Conservation (phyloP, 1,140 invertebrate genomes). For the Orius insidiosus region DNA sequence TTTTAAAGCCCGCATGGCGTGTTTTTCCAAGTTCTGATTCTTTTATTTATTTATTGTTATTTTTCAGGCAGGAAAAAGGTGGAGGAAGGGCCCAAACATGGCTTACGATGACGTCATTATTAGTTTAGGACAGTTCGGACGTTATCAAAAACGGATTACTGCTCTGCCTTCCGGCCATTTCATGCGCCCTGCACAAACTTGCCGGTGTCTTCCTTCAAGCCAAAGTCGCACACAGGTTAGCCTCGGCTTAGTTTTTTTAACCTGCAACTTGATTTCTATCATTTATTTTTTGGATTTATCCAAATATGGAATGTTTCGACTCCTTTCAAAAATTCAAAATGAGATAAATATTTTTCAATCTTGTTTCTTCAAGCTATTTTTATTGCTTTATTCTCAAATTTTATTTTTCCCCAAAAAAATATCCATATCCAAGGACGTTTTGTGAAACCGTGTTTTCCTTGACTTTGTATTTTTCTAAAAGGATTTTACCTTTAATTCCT, state of each 20-base stretch:
- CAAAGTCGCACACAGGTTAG: conserved; percentile 37
- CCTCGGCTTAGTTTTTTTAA: not conserved
- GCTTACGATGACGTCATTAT: conserved; percentile 53
- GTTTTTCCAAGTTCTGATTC: too few relatives aligned
- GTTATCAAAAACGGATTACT: conserved; percentile 56
- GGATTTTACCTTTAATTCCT: not conserved
- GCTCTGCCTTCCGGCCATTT: conserved; percentile 50
- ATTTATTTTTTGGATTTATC: too few relatives aligned
- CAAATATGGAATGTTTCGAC: too few relatives aligned
- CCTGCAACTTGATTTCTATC: too few relatives aligned
- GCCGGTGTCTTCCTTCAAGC: conserved; percentile 53
- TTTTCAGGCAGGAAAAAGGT: too few relatives aligned
- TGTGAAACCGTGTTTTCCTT: not conserved
- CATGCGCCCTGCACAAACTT: conserved; percentile 58
- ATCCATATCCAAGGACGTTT: not conserved
- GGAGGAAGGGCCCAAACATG: conserved; percentile 28
- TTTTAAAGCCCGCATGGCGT: too few relatives aligned
- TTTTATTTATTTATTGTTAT: too few relatives aligned
- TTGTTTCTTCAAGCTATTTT: too few relatives aligned
- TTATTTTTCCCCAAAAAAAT: not conserved
- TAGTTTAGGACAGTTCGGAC: conserved; percentile 52
- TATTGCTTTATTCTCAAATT: not conserved
- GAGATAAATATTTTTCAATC: too few relatives aligned
- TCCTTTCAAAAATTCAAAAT: too few relatives aligned
- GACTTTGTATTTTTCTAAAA: not conserved